Conservation (phyloP, 2,888 invertebrate genomes). For the Stenichneumon culpator region DNA sequence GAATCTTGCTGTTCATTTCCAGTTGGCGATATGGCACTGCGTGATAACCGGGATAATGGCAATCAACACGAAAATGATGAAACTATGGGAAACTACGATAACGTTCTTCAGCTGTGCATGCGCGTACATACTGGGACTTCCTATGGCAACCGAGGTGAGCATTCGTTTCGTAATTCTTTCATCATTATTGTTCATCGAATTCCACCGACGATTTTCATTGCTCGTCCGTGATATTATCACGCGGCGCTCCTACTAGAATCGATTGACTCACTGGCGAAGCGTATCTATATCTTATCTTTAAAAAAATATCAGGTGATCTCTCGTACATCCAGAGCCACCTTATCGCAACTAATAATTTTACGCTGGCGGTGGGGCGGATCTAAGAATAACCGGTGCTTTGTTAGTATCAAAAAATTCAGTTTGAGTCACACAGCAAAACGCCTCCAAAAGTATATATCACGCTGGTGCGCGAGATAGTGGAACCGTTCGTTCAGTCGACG, state of each 20-base stretch:
- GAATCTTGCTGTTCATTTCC: slow-evolving; percentile 68
- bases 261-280: slow-evolving; percentile 46
- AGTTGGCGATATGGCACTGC: slow-evolving; percentile 96
- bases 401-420: slow-evolving; percentile 33
- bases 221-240: slow-evolving; percentile 15
- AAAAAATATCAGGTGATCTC: slow-evolving; percentile 44
- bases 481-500: slow-evolving; percentile 41
- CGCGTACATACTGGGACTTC: slow-evolving; percentile 93
- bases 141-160: slow-evolving; percentile 94
- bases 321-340: slow-evolving; percentile 52
- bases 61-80: slow-evolving; percentile 90
- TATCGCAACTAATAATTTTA: slow-evolving; percentile 56
- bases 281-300: slow-evolving; percentile 57
- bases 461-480: slow-evolving; percentile 44
- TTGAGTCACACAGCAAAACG: slow-evolving; percentile 58
- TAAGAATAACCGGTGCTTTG: slow-evolving; percentile 45
- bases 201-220: neutral
- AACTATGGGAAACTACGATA: slow-evolving; percentile 93
- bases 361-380: slow-evolving; percentile 33
- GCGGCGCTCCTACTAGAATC: slow-evolving; percentile 26
- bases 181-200: slow-evolving; percentile 13
- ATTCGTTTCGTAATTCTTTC: slow-evolving; percentile 6
- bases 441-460: slow-evolving; percentile 30
- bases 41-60: slow-evolving; percentile 94
- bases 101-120: slow-evolving; percentile 94